Conservation (phyloP, 2,113 vertebrate species). For the Theristicus caerulescens region DNA sequence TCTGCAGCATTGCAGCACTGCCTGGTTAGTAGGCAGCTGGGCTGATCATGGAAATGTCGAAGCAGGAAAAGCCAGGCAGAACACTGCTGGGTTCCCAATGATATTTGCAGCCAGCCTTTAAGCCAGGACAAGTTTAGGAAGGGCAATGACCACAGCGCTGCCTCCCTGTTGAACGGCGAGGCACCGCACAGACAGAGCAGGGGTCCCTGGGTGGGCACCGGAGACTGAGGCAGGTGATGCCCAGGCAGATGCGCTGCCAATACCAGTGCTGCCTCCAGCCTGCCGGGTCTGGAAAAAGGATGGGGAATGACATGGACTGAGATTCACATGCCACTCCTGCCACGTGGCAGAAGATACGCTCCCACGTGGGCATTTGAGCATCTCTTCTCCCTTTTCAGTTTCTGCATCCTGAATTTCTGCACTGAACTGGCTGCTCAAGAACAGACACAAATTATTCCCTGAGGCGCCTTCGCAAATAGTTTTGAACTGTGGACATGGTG, state of each 20-base stretch:
- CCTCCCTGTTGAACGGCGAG: accelerated
- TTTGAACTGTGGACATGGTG: neutral
- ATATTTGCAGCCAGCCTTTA: neutral
- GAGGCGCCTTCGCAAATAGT: neutral
- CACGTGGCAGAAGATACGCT: accelerated
- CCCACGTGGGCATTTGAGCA: neutral
- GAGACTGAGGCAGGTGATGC: neutral
- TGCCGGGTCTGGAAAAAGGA: neutral
- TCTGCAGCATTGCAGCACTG: neutral
- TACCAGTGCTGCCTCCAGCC: neutral
- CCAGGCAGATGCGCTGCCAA: neutral
- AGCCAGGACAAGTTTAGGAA: neutral
- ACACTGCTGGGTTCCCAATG: neutral
- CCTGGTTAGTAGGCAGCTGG: neutral
- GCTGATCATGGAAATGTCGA: neutral
- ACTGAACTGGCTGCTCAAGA: neutral
- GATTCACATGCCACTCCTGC: accelerated
- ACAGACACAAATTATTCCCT: neutral
- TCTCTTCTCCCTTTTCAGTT: neutral
- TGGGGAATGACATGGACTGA: neutral
- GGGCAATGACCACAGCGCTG: neutral
- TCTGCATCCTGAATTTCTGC: neutral
- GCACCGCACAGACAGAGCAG: accelerated
- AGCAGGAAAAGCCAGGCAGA: neutral
- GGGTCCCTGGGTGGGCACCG: neutral